A percentile compares a stretch with the other conserved stretches of the same genome.
phyloP scores from a whole-genome alignment of 1,140 invertebrate genomes.

The Colletes gigas region DNA sequence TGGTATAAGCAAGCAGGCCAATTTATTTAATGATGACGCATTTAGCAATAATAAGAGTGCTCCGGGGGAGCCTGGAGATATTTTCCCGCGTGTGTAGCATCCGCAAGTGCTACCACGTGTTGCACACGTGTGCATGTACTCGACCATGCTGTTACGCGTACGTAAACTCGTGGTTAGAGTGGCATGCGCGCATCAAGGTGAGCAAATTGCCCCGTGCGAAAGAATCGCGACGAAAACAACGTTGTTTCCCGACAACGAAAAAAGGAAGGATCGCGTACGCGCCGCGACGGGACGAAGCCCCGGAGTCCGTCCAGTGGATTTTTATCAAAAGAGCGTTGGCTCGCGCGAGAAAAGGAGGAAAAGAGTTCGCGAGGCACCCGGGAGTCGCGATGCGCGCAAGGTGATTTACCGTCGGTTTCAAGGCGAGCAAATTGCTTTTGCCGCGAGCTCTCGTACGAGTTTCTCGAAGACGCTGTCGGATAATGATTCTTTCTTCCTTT shows the following conservation, averaged over 20 bases:
- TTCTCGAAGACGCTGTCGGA: slow-evolving; percentile 31
- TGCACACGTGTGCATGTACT: slow-evolving; percentile 21
- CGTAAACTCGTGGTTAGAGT: slow-evolving; percentile 35
- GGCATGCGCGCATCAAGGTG: slow-evolving; percentile 47
- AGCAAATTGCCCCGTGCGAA: slow-evolving; percentile 49
- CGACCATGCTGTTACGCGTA: slow-evolving; percentile 5
- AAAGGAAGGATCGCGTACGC: neutral
- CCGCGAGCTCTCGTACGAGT: slow-evolving; percentile 15
- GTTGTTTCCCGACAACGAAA: neutral
- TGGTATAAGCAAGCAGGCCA: slow-evolving; percentile 19
- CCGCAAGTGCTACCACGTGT: slow-evolving; percentile 40
- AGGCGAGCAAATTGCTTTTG: slow-evolving; percentile 46
- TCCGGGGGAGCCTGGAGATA: slow-evolving; percentile 24
- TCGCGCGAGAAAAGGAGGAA: neutral
- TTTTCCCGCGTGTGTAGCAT: slow-evolving; percentile 11
- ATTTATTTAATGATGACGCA: slow-evolving; percentile 66
- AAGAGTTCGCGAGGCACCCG: slow-evolving; percentile 12
- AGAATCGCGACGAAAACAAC: slow-evolving; percentile 33
- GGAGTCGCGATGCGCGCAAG: slow-evolving; percentile 17
- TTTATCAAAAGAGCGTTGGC: neutral
- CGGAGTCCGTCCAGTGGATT: neutral
- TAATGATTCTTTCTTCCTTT: slow-evolving; percentile 12
- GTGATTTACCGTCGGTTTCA: slow-evolving; percentile 45
- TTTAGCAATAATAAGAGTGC: slow-evolving; percentile 64
- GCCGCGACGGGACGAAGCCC: no score